These are phyloP conservation scores for Ceramica pisi DNA, from an alignment of 2,888 invertebrate species.

Conservation along the genomic window DNA sequence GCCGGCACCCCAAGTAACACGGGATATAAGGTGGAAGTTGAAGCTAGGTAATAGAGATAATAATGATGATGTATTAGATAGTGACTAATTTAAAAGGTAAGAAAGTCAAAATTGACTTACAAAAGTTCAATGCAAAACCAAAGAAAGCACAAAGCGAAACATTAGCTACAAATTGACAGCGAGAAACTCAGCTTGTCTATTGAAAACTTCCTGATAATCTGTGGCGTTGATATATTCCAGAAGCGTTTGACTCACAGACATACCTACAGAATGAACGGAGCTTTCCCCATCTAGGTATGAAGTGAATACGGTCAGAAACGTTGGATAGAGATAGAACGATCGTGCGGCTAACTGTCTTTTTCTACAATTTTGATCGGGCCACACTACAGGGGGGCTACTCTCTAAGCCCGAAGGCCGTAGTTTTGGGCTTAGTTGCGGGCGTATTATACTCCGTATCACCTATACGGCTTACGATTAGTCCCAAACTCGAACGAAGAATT, in stretches of 20 bases:
- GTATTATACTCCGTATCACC: too few species aligned
- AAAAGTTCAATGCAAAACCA: neutral
- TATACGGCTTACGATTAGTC: too few species aligned
- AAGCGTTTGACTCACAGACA: slow-evolving; percentile 47
- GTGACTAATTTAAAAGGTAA: too few species aligned
- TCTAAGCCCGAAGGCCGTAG: too few species aligned
- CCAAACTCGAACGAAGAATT: too few species aligned
- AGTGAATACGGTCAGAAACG: neutral
- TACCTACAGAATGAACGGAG: neutral
- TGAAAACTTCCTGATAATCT: slow-evolving; percentile 45
- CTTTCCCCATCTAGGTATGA: neutral
- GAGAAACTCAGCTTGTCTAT: slow-evolving; percentile 19
- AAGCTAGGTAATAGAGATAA: too few species aligned
- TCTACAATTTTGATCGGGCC: too few species aligned
- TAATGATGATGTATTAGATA: too few species aligned
- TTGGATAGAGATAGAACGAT: neutral
- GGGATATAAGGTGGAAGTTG: too few species aligned
- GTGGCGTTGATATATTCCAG: slow-evolving; percentile 52
- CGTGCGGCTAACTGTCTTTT: neutral
- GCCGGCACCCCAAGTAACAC: too few species aligned
- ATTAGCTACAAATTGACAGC: slow-evolving; percentile 38
- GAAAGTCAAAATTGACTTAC: neutral
- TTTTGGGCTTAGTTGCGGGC: too few species aligned
- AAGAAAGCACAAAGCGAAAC: slow-evolving; percentile 3
- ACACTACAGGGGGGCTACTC: too few species aligned